Evolutionary conservation across 2,888 invertebrate genomes (phyloP), one percentile per base, ranked within the genome.

Genomic region (Agrotis puta): DNA sequence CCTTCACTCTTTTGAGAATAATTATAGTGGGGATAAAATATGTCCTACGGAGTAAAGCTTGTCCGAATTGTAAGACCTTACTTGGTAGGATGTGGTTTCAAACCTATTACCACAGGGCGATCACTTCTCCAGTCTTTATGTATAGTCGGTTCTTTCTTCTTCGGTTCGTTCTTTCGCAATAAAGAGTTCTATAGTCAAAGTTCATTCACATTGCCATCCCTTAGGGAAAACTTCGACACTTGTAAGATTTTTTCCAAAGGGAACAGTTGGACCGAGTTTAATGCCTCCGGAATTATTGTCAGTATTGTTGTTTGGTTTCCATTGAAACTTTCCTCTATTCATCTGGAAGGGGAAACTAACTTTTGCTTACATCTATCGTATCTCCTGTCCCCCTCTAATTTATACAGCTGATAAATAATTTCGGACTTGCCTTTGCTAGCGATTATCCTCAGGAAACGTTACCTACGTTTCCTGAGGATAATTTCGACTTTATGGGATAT

Each of bases 221-320:
- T 20, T 20, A n/a, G 64, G 39, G 43, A 24, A 59, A 77, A 81
- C 71, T 67, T 64, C 22, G 51, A 67, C 64, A 67, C 24, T 59
- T 56, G 61, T 43, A n/a, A 53, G 53, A 65, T 64, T 67, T 64
- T 62, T 67, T 66, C 47, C 54, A 61, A 62, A 51, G 64, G 66
- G 48, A 43, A 56, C 59, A 9, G 47, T 77, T 58, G 79, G 45
- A 9, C 58, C 54, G 43, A 56, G 62, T 54, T 63, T n/a, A 66
- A 70, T 64, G 65, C 62, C 47, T 27, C 48, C 33, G 57, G 48
- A 64, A 64, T 64, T 77, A 64, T 70, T 50, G 58, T 43, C 20
- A 61, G n/a, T 24, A 67, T 43, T 67, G 64, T 65, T 63, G 72
- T 69, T 64, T 51, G 47, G 48, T 70, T 70, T 18, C 45, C 33